These are phyloP conservation scores for Thereuonema tuberculata DNA, from an alignment of 1,140 invertebrate species.

Conservation along the genomic window DNA sequence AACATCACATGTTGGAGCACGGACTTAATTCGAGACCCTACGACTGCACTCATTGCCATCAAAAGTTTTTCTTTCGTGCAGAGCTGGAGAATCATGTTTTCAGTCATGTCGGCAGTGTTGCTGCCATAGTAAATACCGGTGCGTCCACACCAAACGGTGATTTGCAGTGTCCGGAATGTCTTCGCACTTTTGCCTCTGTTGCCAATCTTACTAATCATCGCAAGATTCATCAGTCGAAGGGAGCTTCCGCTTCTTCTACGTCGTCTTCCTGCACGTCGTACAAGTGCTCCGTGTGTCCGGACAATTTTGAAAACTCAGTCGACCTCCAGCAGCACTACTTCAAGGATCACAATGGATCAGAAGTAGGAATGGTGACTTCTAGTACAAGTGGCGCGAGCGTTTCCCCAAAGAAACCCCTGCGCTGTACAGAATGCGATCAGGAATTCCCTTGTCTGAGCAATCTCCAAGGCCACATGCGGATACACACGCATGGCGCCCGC, in stretches of 20 bases:
- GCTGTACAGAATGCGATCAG: slow-evolving; percentile 29
- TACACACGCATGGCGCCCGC: slow-evolving; percentile 26
- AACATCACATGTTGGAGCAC: slow-evolving; percentile 70
- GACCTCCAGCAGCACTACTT: slow-evolving; percentile 30
- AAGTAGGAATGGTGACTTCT: slow-evolving; percentile 4
- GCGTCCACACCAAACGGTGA: background rate
- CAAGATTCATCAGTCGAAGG: slow-evolving; percentile 16
- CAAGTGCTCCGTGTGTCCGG: slow-evolving; percentile 27
- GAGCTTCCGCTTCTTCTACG: too few relatives aligned
- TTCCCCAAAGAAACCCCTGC: slow-evolving; percentile 18
- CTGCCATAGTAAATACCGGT: background rate
- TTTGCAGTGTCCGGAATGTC: slow-evolving; percentile 20
- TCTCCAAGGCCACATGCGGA: slow-evolving; percentile 30
- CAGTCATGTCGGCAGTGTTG: slow-evolving; percentile 30
- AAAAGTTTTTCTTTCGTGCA: slow-evolving; percentile 80
- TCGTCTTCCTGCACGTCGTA: too few relatives aligned
- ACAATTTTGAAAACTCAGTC: slow-evolving; percentile 12
- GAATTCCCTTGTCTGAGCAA: slow-evolving; percentile 28
- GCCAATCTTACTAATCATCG: slow-evolving; percentile 23
- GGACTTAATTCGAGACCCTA: slow-evolving; percentile 61
- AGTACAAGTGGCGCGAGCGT: background rate
- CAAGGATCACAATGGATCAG: slow-evolving; percentile 20
- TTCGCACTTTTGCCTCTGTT: slow-evolving; percentile 18
- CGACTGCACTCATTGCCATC: slow-evolving; percentile 62
- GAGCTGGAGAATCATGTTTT: slow-evolving; percentile 75